Percentiles rank a stretch among this genome's conserved stretches.
Evolutionary conservation across 2,888 invertebrate genomes (phyloP).

Genomic region (Apotomis capreana): DNA sequence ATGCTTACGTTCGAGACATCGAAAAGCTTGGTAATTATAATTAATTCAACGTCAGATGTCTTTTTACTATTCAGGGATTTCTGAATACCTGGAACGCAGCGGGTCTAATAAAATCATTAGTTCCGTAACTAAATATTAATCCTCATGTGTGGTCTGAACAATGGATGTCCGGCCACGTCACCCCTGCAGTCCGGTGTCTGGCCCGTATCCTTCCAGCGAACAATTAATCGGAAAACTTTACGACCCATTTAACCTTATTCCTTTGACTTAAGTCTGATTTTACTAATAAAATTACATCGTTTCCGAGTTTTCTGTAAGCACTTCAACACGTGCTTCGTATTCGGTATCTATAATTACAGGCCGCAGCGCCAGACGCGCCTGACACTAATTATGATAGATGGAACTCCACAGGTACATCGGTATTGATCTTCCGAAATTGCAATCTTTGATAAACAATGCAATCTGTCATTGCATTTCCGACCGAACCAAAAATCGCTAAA

Average conservation of each 20-base stretch:
- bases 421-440: conserved; percentile 30
- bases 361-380: conserved; percentile 27
- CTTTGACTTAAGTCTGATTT: conserved; percentile 25
- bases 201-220: conserved; percentile 65
- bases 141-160: conserved; percentile 54
- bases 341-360: conserved; percentile 39
- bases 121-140: conserved; percentile 45
- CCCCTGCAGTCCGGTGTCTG: conserved; percentile 61
- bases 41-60: not conserved
- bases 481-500: not conserved
- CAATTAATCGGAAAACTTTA: conserved; percentile 57
- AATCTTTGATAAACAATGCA: not conserved
- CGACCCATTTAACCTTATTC: conserved; percentile 13
- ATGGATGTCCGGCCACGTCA: conserved; percentile 73
- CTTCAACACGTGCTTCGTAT: conserved; percentile 39
- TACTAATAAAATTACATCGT: conserved; percentile 4
- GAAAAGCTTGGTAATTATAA: not conserved
- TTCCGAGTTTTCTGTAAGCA: conserved; percentile 23
- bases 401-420: conserved; percentile 25
- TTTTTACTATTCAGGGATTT: not conserved
- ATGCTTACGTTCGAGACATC: not conserved
- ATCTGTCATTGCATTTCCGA: not conserved
- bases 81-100: conserved; percentile 12
- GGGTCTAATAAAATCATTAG: conserved; percentile 32
- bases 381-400: conserved; percentile 41